Conservation (phyloP, 2,113 vertebrate genomes). For the Hoplias malabaricus region DNA sequence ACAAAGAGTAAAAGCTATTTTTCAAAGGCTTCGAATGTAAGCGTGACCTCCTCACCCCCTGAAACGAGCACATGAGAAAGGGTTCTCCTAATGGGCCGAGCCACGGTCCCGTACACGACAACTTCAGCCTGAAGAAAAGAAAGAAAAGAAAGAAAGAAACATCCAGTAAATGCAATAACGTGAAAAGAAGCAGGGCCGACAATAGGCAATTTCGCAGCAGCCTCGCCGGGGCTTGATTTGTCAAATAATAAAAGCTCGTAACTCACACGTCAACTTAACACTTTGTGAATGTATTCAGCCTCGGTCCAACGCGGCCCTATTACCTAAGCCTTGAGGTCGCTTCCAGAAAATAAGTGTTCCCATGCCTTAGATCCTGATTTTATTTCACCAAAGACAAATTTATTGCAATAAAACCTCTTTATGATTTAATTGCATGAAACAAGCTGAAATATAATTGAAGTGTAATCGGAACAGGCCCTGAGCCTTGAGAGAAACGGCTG, state of each 20-base stretch:
- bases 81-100: conserved; percentile 42
- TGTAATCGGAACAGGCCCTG: conserved; percentile 49
- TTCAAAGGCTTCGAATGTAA: conserved; percentile 23
- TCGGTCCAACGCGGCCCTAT: conserved; percentile 34
- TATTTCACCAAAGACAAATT: conserved; percentile 59
- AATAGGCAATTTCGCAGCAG: conserved; percentile 37
- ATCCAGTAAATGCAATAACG: conserved; percentile 48
- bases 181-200: conserved; percentile 44
- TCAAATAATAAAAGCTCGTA: conserved; percentile 52
- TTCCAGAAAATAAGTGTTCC: conserved; percentile 47
- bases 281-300: conserved; percentile 35
- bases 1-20: background rate
- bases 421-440: conserved; percentile 55
- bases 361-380: conserved; percentile 47
- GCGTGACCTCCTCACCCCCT: conserved; percentile 42
- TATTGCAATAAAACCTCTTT: conserved; percentile 53
- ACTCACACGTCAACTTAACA: conserved; percentile 43
- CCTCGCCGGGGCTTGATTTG: conserved; percentile 34
- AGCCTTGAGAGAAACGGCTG: conserved; percentile 51
- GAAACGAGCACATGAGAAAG: conserved; percentile 23
- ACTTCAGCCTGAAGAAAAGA: conserved; percentile 16
- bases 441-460: conserved; percentile 57
- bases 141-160: background rate
- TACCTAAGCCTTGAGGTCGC: conserved; percentile 32
- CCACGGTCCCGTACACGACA: conserved; percentile 1